Base-by-base conservation (phyloP, 2,888 invertebrate species). In the Metacarcinus magister region DNA sequence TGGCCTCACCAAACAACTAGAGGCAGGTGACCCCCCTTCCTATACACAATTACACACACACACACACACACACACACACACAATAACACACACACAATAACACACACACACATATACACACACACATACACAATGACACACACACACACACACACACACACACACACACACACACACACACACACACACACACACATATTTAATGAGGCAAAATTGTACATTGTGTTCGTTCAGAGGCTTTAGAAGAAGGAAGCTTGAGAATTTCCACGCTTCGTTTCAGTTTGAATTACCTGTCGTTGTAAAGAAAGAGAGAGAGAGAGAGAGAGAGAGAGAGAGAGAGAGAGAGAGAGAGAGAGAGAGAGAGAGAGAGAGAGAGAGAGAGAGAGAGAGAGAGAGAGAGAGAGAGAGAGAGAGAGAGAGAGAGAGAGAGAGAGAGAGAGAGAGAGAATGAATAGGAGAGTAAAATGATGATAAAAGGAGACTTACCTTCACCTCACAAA, bases 381-480 rank as follows among this genome's bases (percentile, higher is more conserved):
- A 32, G 82, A 82, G 82, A 82, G 82, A 82, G 32, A 32, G 32
- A 32, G 82, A 82, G 82, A 82, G 32, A 32, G 82, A 82, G 82
- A 82, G 82, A 82, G 82, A 82, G 28, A 82, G 82, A 82, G 28
- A 32, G 82, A 82, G 82, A 82, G 82, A 82, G 32, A 32, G 32
- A 32, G 82, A 82, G 82, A 82, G 82, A 82, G 82, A 82, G 82
- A 82, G 82, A 82, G 82, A 82, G 82, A 82, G 82, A 82, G 82
- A 82, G 82, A 82, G 82, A 82, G 82, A 82, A 32, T 32, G 82
- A 82, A 13, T 32, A 32, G 32, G 82, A 82, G 82, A 32, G 32
- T 2, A 32, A 3, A 67, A 67, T 19, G 7, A 67, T 19, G 19
- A 19, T 23, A 67, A 23, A 67, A 67, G 23, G 67, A 67, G 19